These are phyloP conservation scores for Anoplius nigerrimus DNA, from an alignment of 2,888 invertebrate genomes.

Conservation along the genomic window DNA sequence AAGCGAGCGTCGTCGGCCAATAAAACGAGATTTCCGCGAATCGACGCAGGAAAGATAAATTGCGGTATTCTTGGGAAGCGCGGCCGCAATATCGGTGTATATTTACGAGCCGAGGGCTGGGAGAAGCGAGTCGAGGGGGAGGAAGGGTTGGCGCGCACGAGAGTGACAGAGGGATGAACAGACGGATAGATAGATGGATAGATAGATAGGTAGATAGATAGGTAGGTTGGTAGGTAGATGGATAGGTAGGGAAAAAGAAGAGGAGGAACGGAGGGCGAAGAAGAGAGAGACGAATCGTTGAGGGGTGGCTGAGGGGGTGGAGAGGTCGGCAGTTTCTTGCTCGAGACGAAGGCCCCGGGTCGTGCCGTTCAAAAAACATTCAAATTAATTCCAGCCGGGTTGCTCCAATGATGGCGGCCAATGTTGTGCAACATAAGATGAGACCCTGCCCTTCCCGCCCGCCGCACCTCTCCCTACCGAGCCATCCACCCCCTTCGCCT, in stretches of 20 bases:
- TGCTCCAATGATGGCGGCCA: constrained; percentile 70
- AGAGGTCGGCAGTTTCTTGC: constrained; percentile 55
- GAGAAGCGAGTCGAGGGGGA: background rate
- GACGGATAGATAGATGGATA: background rate
- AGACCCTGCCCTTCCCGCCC: constrained; percentile 40
- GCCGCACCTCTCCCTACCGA: constrained; percentile 12
- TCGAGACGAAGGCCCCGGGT: constrained; percentile 65
- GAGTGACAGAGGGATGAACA: background rate
- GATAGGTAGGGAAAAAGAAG: constrained; percentile 7
- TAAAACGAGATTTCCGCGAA: constrained; percentile 55
- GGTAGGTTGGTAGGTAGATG: background rate
- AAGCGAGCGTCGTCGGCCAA: constrained; percentile 37
- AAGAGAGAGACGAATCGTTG: background rate
- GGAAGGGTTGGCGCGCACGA: background rate
- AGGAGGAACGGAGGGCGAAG: constrained; percentile 16
- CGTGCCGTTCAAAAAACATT: constrained; percentile 71
- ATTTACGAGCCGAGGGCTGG: constrained; percentile 58
- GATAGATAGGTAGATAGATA: background rate
- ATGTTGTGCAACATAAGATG: constrained; percentile 68
- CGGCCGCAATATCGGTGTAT: constrained; percentile 64
- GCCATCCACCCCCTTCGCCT: background rate
- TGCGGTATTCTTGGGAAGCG: constrained; percentile 58
- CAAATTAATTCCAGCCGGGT: constrained; percentile 70
- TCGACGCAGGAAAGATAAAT: constrained; percentile 65
- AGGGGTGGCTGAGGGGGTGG: constrained; percentile 26